Evolutionary conservation across 1,140 invertebrate genomes (phyloP).

Genomic region (Helicoverpa armigera): DNA sequence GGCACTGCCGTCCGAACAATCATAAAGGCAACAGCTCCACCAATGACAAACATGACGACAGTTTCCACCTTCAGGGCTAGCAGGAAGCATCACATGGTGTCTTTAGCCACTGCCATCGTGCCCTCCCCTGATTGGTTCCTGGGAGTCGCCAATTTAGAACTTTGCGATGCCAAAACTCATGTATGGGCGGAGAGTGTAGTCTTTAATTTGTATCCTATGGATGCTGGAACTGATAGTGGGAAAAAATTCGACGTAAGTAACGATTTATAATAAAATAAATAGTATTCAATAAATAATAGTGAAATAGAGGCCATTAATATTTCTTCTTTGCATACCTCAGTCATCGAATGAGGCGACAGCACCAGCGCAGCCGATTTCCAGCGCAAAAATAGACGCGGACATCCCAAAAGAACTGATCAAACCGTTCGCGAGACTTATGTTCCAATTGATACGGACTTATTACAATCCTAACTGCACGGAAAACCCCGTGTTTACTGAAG

Average conservation of each 20-base stretch:
- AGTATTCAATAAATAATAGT: too few species aligned
- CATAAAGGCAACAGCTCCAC: constrained; percentile 74
- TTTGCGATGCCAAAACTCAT: constrained; percentile 66
- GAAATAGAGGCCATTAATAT: background rate
- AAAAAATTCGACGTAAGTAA: constrained; percentile 71
- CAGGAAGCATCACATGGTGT: constrained; percentile 70
- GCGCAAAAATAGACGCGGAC: constrained; percentile 62
- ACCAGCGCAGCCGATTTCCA: constrained; percentile 72
- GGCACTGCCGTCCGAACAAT: constrained; percentile 71
- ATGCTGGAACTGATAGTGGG: constrained; percentile 81
- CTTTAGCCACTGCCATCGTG: constrained; percentile 70
- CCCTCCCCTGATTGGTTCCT: constrained; percentile 83
- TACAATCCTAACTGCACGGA: constrained; percentile 59
- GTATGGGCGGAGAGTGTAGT: constrained; percentile 70
- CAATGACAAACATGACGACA: constrained; percentile 68
- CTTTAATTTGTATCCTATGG: constrained; percentile 76
- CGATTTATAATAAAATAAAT: background rate
- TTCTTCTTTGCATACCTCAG: constrained; percentile 55
- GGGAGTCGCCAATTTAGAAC: constrained; percentile 76
- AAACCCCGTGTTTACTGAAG: constrained; percentile 34
- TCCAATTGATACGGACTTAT: constrained; percentile 75
- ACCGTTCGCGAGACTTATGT: constrained; percentile 74
- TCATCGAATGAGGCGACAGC: constrained; percentile 78
- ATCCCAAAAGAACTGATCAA: constrained; percentile 67
- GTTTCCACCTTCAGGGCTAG: constrained; percentile 70